phyloP scores from a whole-genome alignment of 2,888 invertebrate species.

The Perithous albicinctus region DNA sequence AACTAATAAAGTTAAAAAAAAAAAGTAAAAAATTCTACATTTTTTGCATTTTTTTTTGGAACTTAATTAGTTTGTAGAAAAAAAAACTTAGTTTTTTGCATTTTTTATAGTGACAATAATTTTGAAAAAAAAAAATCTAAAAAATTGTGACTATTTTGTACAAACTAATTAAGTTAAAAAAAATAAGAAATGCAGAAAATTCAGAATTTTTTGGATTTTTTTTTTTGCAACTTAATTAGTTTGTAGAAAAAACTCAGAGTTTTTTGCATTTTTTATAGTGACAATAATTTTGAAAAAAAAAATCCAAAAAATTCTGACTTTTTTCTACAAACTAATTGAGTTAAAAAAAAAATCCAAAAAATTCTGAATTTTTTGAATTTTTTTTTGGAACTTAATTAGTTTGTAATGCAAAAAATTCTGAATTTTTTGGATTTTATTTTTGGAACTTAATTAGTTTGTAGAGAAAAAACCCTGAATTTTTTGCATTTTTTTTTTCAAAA shows the following conservation, averaged over 20 bases:
- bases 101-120: neutral
- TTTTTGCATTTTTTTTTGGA: neutral
- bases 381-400: too few relatives aligned
- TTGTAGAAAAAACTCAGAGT: too few relatives aligned
- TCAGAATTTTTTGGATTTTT: neutral
- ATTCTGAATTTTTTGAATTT: neutral
- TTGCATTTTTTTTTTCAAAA: too few relatives aligned
- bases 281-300: neutral
- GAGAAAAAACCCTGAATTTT: neutral
- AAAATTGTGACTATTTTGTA: neutral
- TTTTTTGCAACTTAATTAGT: too few relatives aligned
- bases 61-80: too few relatives aligned
- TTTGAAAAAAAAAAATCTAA: neutral
- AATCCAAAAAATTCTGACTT: neutral
- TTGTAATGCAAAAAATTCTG: too few relatives aligned
- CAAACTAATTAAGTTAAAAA: neutral
- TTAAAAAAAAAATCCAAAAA: neutral
- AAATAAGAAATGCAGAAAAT: neutral
- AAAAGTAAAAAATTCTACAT: neutral
- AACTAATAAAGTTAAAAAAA: neutral
- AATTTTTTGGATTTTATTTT: too few relatives aligned
- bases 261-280: too few relatives aligned
- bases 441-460: neutral
- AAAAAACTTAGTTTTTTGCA: too few relatives aligned
- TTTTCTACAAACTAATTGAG: neutral